Conservation (phyloP, 2,888 invertebrate species). For the Stenurella melanura region DNA sequence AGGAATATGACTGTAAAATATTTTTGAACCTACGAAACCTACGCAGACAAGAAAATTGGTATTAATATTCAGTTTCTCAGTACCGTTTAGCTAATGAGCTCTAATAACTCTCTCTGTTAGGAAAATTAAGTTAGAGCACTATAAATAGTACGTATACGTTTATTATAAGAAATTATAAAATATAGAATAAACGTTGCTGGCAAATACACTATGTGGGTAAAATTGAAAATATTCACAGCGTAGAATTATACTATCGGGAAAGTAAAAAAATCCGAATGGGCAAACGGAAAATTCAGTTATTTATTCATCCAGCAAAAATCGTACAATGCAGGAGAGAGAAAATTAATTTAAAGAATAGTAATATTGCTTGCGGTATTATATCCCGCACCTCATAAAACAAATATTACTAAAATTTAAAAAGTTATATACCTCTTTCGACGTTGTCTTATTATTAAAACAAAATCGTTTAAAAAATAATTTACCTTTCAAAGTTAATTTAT, state of each 20-base stretch:
- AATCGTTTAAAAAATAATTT: no score
- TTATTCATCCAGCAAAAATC: neutral
- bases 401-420: no score
- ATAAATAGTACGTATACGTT: constrained; percentile 3
- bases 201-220: constrained; percentile 2
- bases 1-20: no score
- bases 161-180: constrained; percentile 8
- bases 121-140: neutral
- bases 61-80: neutral
- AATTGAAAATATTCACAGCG: constrained; percentile 20
- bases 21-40: no score
- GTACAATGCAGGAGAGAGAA: neutral
- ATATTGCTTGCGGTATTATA: neutral
- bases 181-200: constrained; percentile 16
- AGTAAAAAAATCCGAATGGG: constrained; percentile 1
- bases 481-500: no score
- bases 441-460: no score
- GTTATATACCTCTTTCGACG: no score
- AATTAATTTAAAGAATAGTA: neutral
- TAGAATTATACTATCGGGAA: neutral
- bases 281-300: neutral
- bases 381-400: neutral
- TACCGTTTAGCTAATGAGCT: neutral
- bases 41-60: no score
- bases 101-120: neutral